Conservation (phyloP, 1,140 invertebrate species). For the Tetragonula clypearis region DNA sequence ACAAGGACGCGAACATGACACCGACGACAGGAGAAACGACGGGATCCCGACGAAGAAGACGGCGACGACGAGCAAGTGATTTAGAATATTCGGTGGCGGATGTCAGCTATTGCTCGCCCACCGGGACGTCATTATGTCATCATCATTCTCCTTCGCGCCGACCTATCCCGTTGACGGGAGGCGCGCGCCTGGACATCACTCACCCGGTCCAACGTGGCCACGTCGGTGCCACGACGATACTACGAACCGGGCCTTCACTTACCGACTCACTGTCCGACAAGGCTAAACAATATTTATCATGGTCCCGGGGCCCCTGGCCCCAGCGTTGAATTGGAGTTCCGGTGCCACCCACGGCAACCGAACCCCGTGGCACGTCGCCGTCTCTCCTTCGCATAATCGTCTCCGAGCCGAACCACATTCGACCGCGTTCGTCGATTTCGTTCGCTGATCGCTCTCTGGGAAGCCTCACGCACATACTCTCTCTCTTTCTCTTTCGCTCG, state of each 20-base stretch:
- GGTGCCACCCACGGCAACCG: constrained; percentile 70
- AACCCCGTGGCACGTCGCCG: background rate
- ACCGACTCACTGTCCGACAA: constrained; percentile 63
- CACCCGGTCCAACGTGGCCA: constrained; percentile 69
- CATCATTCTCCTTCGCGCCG: constrained; percentile 79
- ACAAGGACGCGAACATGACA: constrained; percentile 69
- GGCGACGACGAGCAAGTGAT: constrained; percentile 74
- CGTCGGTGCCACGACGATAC: constrained; percentile 66
- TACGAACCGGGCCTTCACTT: constrained; percentile 61
- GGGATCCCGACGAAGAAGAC: constrained; percentile 44
- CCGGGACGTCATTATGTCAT: constrained; percentile 82
- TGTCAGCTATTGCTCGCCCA: constrained; percentile 82
- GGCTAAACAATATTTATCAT: constrained; percentile 80
- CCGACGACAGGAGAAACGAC: constrained; percentile 59
- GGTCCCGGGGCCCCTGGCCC: constrained; percentile 47
- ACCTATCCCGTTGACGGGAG: constrained; percentile 77
- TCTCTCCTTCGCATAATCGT: constrained; percentile 17
- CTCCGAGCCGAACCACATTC: constrained; percentile 26
- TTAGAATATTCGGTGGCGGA: constrained; percentile 81
- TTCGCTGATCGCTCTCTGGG: constrained; percentile 22
- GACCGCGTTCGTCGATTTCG: constrained; percentile 30
- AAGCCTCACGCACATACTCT: background rate
- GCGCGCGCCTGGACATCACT: constrained; percentile 78
- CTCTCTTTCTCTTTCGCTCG: background rate
- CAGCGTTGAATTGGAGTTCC: constrained; percentile 76